phyloP scores from a whole-genome alignment of 2,888 invertebrate species.

The Caenorhabditis sp. region DNA sequence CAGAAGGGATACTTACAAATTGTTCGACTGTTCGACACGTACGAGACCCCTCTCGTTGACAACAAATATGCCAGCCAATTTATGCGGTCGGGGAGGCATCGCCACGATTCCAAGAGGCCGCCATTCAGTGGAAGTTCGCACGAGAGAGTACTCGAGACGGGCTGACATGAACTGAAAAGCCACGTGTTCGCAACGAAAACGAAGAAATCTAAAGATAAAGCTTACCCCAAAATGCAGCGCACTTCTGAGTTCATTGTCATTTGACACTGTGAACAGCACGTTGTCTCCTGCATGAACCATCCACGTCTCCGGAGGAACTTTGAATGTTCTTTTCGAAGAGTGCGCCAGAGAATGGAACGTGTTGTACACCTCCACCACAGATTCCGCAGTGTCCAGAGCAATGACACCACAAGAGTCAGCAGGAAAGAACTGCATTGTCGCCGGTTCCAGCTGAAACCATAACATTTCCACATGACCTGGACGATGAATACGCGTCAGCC shows the following conservation, averaged over 20 bases:
- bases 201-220: not conserved
- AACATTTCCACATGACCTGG: not conserved
- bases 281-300: constrained; percentile 66
- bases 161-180: constrained; percentile 61
- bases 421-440: constrained; percentile 54
- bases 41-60: constrained; percentile 72
- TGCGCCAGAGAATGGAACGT: constrained; percentile 56
- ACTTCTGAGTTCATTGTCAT: constrained; percentile 63
- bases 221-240: constrained; percentile 69
- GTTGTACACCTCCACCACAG: constrained; percentile 51
- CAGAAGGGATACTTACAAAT: constrained; percentile 47
- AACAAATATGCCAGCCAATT: constrained; percentile 66
- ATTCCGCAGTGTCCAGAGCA: constrained; percentile 53
- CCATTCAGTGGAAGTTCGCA: constrained; percentile 66
- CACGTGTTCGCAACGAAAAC: no score
- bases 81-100: constrained; percentile 51
- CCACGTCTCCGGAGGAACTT: constrained; percentile 69
- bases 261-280: constrained; percentile 67
- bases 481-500: constrained; percentile 23
- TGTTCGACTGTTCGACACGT: constrained; percentile 62
- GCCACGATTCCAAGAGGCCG: constrained; percentile 69
- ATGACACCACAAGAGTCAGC: constrained; percentile 45
- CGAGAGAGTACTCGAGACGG: constrained; percentile 65
- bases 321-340: constrained; percentile 52
- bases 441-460: constrained; percentile 55